These are phyloP conservation scores for Prolemur simus DNA, from an alignment of 2,113 vertebrate genomes.

Conservation along the genomic window DNA sequence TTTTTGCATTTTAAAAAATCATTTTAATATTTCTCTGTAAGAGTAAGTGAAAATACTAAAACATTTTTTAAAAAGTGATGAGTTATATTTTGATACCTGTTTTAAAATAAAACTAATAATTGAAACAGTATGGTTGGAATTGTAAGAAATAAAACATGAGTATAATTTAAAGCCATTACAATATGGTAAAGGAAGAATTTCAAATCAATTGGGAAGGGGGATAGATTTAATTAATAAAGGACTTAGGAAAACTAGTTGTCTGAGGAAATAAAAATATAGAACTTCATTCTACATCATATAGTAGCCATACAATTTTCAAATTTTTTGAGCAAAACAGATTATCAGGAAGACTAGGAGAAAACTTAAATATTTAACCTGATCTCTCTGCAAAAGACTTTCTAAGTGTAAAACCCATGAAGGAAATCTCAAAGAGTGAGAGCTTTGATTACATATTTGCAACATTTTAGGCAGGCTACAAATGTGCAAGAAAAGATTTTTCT, in stretches of 20 bases:
- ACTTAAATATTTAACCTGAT: neutral
- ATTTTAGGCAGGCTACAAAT: neutral
- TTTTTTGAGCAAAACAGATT: neutral
- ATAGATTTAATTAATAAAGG: neutral
- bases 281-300: neutral
- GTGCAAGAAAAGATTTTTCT: neutral
- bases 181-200: conserved; percentile 21
- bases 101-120: conserved; percentile 6
- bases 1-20: neutral
- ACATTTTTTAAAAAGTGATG: conserved; percentile 13
- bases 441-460: neutral
- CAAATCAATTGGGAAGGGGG: neutral
- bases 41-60: conserved; percentile 4
- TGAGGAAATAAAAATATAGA: conserved; percentile 11
- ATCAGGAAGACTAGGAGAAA: conserved; percentile 10
- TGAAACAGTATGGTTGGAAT: conserved; percentile 11
- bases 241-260: neutral
- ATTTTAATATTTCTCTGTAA: conserved; percentile 30
- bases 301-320: neutral
- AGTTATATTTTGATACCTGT: neutral
- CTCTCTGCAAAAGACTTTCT: neutral
- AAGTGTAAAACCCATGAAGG: conserved; percentile 15
- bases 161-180: conserved; percentile 3
- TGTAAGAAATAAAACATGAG: conserved; percentile 19
- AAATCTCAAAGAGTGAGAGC: conserved; percentile 22